Conservation (phyloP, 2,113 vertebrate species). For the Cyrtonyx montezumae region DNA sequence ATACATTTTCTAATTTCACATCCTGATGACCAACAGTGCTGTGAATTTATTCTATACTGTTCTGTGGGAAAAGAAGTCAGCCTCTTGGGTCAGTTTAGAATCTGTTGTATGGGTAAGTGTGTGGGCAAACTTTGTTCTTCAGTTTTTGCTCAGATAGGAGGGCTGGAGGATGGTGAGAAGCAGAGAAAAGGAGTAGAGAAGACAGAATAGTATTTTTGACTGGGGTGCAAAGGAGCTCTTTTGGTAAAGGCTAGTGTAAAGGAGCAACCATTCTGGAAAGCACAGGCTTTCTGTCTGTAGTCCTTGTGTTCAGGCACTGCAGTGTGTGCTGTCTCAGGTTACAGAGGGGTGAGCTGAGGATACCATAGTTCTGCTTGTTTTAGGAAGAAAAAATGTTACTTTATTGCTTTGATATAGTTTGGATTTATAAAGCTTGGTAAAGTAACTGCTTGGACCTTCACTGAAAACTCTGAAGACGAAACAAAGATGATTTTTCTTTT, state of each 20-base stretch:
- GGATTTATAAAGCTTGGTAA: neutral
- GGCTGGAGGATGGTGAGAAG: neutral
- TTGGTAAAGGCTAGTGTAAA: neutral
- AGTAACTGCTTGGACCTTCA: neutral
- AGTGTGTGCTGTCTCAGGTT: neutral
- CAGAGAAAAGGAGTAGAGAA: neutral
- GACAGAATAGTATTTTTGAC: neutral
- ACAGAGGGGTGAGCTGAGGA: neutral
- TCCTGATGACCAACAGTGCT: neutral
- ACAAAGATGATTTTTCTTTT: neutral
- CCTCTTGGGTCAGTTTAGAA: neutral
- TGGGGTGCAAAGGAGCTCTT: neutral
- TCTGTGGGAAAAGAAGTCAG: neutral
- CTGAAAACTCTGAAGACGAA: slow-evolving; percentile 3
- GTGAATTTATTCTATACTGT: neutral
- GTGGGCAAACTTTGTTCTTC: neutral
- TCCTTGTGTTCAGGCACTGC: neutral
- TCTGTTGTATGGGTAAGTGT: neutral
- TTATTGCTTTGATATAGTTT: neutral
- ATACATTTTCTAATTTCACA: neutral
- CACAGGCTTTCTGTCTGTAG: neutral
- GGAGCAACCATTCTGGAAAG: neutral
- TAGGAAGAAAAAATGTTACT: neutral
- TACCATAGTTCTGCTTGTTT: neutral
- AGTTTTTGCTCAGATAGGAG: neutral